These are phyloP conservation scores for Bos javanicus DNA, from an alignment of 2,113 vertebrate species.

Conservation along the genomic window DNA sequence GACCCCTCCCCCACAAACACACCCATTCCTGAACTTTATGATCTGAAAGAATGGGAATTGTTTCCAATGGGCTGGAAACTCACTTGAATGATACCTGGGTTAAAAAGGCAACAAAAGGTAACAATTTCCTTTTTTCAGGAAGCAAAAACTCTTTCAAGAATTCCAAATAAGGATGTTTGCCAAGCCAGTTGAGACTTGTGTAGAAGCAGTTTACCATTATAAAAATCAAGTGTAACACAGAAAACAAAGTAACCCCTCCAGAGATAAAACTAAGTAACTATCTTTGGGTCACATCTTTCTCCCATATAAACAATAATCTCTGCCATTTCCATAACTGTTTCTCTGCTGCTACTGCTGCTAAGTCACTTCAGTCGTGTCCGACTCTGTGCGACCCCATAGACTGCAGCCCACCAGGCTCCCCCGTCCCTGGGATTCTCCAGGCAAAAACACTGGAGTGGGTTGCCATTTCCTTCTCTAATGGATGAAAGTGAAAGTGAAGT, in stretches of 20 bases:
- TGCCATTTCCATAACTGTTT: not conserved
- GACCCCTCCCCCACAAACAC: not conserved
- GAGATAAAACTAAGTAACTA: not conserved
- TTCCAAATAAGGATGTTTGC: not conserved
- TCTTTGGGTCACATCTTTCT: not conserved
- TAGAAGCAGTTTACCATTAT: not conserved
- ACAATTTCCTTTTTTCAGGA: not conserved
- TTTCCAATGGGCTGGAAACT: not conserved
- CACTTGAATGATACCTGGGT: not conserved
- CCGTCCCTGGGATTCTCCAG: too few species aligned
- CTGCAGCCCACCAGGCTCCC: too few species aligned
- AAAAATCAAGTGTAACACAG: not conserved
- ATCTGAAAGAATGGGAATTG: not conserved
- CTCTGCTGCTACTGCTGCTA: not conserved
- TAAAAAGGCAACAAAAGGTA: not conserved
- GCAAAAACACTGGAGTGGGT: too few species aligned
- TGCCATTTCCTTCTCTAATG: too few species aligned
- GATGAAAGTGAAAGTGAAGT: too few species aligned
- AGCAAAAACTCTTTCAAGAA: conserved; percentile 1
- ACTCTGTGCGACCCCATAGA: too few species aligned
- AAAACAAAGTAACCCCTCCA: not conserved
- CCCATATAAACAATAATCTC: not conserved
- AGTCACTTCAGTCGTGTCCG: too few species aligned
- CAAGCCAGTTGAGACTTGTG: not conserved
- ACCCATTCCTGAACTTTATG: not conserved